Evolutionary conservation across 2,888 invertebrate species (phyloP).

Genomic region (Cheilosia variabilis): DNA sequence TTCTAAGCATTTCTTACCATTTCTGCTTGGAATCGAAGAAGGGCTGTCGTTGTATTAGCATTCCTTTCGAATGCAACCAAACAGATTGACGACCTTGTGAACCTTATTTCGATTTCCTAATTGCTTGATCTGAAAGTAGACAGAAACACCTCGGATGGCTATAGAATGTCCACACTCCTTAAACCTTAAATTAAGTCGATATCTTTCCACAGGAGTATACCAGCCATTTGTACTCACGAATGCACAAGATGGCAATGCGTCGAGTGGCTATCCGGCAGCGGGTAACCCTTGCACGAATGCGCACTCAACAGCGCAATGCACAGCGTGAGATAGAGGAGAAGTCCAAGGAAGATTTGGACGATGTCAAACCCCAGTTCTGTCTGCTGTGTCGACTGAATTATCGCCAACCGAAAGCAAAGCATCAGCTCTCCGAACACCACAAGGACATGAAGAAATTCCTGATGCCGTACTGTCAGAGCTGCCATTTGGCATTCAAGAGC

Average conservation of each 20-base stretch:
- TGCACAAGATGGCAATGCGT: slow-evolving; percentile 90
- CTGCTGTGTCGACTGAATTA: slow-evolving; percentile 90
- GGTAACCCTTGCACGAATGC: slow-evolving; percentile 90
- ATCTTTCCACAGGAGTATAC: slow-evolving; percentile 86
- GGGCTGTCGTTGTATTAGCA: no score
- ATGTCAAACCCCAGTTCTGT: slow-evolving; percentile 88
- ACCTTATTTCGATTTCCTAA: no score
- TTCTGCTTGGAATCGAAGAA: no score
- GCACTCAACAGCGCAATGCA: slow-evolving; percentile 90
- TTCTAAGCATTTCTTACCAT: not conserved
- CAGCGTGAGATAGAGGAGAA: slow-evolving; percentile 91
- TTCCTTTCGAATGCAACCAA: no score
- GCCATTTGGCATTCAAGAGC: slow-evolving; percentile 90
- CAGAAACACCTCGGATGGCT: no score
- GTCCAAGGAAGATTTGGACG: slow-evolving; percentile 86
- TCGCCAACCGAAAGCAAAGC: slow-evolving; percentile 90
- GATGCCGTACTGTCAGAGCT: slow-evolving; percentile 91
- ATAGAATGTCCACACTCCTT: no score
- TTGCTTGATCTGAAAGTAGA: no score
- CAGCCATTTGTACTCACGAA: slow-evolving; percentile 88
- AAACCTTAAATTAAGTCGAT: no score
- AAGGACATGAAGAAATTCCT: slow-evolving; percentile 93
- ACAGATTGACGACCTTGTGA: no score
- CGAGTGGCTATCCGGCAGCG: slow-evolving; percentile 90
- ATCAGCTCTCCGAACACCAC: slow-evolving; percentile 91